These are phyloP conservation scores for Pteromalus puparum DNA, from an alignment of 1,140 invertebrate genomes.

Conservation along the genomic window DNA sequence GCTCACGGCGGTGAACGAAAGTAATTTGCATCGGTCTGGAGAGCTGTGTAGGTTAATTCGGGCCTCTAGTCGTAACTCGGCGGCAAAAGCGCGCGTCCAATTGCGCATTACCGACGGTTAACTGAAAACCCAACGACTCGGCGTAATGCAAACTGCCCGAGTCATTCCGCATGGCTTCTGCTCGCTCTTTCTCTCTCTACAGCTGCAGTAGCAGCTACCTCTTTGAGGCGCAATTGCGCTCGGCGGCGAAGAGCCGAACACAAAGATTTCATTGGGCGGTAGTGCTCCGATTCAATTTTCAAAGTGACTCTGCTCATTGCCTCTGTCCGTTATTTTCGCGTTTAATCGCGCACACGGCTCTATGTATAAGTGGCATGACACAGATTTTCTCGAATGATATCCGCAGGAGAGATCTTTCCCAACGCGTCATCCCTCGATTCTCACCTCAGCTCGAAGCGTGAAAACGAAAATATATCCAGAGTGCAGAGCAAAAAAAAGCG, in stretches of 20 bases:
- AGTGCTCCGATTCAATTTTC: conserved; percentile 59
- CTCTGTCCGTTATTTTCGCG: not conserved
- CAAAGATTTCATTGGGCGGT: not conserved
- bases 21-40: conserved; percentile 58
- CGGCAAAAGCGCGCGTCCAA: not conserved
- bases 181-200: not conserved
- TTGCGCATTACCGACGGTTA: conserved; percentile 47
- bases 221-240: not conserved
- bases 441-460: no score
- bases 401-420: not conserved
- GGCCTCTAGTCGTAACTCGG: conserved; percentile 44
- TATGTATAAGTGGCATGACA: not conserved
- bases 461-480: not conserved
- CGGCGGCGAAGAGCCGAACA: not conserved
- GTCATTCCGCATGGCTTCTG: conserved; percentile 2
- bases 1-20: conserved; percentile 12
- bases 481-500: not conserved
- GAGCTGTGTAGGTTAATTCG: conserved; percentile 52
- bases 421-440: no score
- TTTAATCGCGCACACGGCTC: not conserved
- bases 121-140: conserved; percentile 56
- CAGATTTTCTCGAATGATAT: not conserved
- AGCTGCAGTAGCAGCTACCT: not conserved
- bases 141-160: conserved; percentile 54
- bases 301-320: conserved; percentile 16